A percentile compares a stretch with the other conserved stretches of the same genome.
phyloP scores from a whole-genome alignment of 2,797 vertebrate genomes.

The Sternarchorhynchus goeldii region DNA sequence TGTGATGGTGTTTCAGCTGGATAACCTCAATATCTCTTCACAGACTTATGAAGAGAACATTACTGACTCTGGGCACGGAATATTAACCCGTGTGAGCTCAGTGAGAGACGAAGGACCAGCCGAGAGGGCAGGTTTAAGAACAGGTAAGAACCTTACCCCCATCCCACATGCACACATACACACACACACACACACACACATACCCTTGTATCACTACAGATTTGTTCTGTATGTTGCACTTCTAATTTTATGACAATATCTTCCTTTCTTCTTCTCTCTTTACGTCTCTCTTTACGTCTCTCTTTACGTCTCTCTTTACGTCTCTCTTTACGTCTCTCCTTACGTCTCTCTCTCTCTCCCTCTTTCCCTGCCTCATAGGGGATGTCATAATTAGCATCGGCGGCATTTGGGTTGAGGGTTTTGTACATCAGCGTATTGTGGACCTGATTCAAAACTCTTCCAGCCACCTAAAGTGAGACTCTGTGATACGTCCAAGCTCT shows the following conservation, averaged over 20 bases:
- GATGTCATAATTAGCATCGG: slow-evolving; percentile 79
- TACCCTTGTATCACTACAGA: neutral
- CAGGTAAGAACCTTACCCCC: slow-evolving; percentile 62
- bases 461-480: slow-evolving; percentile 52
- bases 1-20: no score
- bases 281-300: neutral
- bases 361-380: slow-evolving; percentile 64
- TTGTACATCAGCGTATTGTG: slow-evolving; percentile 76
- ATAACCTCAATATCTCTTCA: neutral
- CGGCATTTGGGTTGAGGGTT: slow-evolving; percentile 68
- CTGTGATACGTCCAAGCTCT: no score
- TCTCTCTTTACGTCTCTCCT: slow-evolving; percentile 6
- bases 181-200: neutral
- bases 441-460: slow-evolving; percentile 76
- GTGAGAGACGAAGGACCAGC: slow-evolving; percentile 77
- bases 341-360: slow-evolving; percentile 6
- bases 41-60: slow-evolving; percentile 72
- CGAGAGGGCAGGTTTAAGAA: slow-evolving; percentile 73
- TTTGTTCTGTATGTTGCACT: no score
- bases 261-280: no score
- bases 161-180: neutral
- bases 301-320: neutral
- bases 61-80: slow-evolving; percentile 57
- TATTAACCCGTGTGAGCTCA: slow-evolving; percentile 72
- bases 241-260: no score